Percentiles rank a stretch among this genome's conserved stretches.
Evolutionary conservation across 2,888 invertebrate species (phyloP).

Genomic region (Hydrotaea diabolus): DNA sequence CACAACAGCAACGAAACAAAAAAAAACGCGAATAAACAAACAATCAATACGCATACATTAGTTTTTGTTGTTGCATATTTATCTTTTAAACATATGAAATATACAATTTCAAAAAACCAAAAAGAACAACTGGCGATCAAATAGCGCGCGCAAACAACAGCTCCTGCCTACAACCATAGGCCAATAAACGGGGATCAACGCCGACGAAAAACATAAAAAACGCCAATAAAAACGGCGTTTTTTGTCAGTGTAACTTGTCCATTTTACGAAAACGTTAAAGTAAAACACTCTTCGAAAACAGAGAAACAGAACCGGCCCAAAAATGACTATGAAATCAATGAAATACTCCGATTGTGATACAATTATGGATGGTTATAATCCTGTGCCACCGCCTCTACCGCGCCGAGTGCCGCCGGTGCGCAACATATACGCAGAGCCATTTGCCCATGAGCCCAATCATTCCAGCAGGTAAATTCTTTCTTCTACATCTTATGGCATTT

Average conservation of each 20-base stretch:
- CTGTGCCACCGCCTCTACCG: constrained; percentile 81
- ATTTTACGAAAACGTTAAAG: constrained; percentile 52
- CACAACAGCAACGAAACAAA: not conserved
- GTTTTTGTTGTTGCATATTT: constrained; percentile 27
- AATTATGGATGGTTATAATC: constrained; percentile 82
- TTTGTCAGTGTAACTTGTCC: not conserved
- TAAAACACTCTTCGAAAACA: constrained; percentile 38
- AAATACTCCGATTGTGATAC: constrained; percentile 82
- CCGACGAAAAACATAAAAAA: not conserved
- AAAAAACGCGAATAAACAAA: constrained; percentile 21
- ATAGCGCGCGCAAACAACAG: too few relatives aligned
- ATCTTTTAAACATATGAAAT: constrained; percentile 19
- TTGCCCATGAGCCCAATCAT: constrained; percentile 81
- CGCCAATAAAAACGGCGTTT: not conserved
- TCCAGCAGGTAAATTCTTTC: constrained; percentile 79
- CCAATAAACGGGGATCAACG: not conserved
- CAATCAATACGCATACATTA: not conserved
- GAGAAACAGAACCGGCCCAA: constrained; percentile 57
- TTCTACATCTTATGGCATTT: not conserved
- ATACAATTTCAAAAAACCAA: constrained; percentile 20
- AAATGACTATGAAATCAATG: constrained; percentile 82
- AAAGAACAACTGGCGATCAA: constrained; percentile 5
- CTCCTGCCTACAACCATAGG: not conserved
- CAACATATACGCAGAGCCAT: constrained; percentile 81
- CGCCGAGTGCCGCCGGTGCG: constrained; percentile 80